A percentile compares a stretch with the other conserved stretches of the same genome.
Evolutionary conservation across 2,113 vertebrate species (phyloP).

Genomic region (Hypanus sabinus): DNA sequence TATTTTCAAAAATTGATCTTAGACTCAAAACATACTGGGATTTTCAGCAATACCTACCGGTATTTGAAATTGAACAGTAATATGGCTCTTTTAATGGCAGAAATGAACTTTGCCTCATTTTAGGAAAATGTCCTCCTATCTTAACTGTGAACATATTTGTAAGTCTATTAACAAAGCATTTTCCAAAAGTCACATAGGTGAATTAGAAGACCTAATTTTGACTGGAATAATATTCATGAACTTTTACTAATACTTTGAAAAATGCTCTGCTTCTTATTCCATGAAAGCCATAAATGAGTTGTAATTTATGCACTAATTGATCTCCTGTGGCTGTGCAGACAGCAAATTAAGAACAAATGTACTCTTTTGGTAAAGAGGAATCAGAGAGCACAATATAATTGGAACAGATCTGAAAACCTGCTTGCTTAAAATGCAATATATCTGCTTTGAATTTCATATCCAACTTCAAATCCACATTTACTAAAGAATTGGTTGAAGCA

Average conservation of each 20-base stretch:
- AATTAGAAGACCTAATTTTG: background rate
- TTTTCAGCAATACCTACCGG: no score
- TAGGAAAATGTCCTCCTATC: background rate
- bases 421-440: background rate
- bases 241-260: background rate
- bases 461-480: background rate
- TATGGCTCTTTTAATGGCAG: background rate
- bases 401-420: background rate
- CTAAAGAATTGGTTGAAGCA: background rate
- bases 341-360: background rate
- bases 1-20: background rate
- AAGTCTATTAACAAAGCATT: background rate
- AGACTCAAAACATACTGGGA: background rate
- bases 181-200: background rate
- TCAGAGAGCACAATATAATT: background rate
- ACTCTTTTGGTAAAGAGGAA: background rate
- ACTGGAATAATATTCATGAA: background rate
- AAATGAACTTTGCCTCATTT: background rate
- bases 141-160: no score
- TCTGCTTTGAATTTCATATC: background rate
- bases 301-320: background rate
- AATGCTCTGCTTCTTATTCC: background rate
- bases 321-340: background rate
- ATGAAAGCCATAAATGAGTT: background rate
- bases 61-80: background rate